Evolutionary conservation across 1,140 invertebrate species (phyloP).

Genomic region (Penaeus indicus): DNA sequence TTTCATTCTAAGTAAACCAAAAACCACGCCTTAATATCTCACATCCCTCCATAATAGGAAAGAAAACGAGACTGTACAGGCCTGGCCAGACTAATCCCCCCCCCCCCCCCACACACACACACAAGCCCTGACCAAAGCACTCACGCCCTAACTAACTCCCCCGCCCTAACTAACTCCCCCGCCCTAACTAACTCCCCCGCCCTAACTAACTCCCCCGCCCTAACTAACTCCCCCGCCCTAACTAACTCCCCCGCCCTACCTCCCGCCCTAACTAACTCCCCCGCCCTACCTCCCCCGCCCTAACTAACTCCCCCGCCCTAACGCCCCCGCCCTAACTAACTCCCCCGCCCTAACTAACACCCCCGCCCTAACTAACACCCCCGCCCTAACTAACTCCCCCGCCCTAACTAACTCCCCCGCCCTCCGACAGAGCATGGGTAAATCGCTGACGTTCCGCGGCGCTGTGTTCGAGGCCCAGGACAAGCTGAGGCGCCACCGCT

Average conservation of each 20-base stretch:
- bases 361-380: background rate
- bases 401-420: background rate
- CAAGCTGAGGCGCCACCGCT: slow-evolving; percentile 73
- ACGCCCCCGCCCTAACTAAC: background rate
- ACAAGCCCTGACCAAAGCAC: too few species aligned
- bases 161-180: background rate
- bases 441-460: slow-evolving; percentile 88
- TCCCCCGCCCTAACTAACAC: background rate
- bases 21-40: too few species aligned
- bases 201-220: background rate
- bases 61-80: too few species aligned
- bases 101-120: too few species aligned
- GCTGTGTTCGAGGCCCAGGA: slow-evolving; percentile 90
- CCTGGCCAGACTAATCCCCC: too few species aligned
- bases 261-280: background rate
- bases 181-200: background rate
- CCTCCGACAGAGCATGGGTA: slow-evolving; percentile 78
- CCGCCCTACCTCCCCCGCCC: background rate
- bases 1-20: background rate
- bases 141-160: background rate
- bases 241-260: background rate
- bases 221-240: background rate
- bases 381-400: background rate
- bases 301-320: background rate
- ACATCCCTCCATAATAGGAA: too few species aligned